Percentiles rank a stretch among this genome's conserved stretches.
phyloP scores from a whole-genome alignment of 1,140 invertebrate species.

The Drosophila sechellia region DNA sequence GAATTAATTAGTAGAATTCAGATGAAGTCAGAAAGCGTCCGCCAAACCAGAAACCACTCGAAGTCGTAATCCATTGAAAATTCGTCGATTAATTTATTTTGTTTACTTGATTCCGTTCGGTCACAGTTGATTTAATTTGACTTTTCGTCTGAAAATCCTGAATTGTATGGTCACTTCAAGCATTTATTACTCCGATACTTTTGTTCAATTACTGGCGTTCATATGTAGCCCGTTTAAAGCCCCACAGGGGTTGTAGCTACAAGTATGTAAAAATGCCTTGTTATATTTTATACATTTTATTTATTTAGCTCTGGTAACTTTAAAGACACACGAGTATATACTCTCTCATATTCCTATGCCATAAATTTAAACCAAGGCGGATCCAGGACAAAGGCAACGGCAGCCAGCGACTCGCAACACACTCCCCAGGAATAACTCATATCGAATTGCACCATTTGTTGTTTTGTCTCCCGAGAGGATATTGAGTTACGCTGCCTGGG shows the following conservation, averaged over 20 bases:
- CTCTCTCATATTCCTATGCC: slow-evolving; percentile 39
- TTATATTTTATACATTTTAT: slow-evolving; percentile 31
- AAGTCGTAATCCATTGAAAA: slow-evolving; percentile 50
- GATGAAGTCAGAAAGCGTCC: slow-evolving; percentile 29
- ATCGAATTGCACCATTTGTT: slow-evolving; percentile 80
- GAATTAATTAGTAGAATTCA: slow-evolving; percentile 78
- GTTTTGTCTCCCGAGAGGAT: slow-evolving; percentile 65
- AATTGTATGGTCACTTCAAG: not conserved
- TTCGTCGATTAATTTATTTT: slow-evolving; percentile 33
- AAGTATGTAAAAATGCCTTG: slow-evolving; percentile 1
- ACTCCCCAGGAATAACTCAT: slow-evolving; percentile 56
- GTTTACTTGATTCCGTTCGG: slow-evolving; percentile 19
- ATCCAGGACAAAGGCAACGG: slow-evolving; percentile 32
- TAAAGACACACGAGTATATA: slow-evolving; percentile 36
- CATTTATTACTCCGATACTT: not conserved
- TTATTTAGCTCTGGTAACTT: slow-evolving; percentile 47
- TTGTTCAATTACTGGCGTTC: not conserved
- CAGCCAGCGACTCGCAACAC: slow-evolving; percentile 39
- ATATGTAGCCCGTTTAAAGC: too few relatives aligned
- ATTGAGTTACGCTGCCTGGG: slow-evolving; percentile 53
- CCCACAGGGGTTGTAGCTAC: not conserved
- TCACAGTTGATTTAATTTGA: not conserved
- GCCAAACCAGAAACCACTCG: slow-evolving; percentile 29
- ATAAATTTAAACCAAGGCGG: slow-evolving; percentile 34
- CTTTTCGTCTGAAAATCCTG: too few relatives aligned